phyloP scores from a whole-genome alignment of 2,888 invertebrate genomes.

The Tricholauxania praeusta region DNA sequence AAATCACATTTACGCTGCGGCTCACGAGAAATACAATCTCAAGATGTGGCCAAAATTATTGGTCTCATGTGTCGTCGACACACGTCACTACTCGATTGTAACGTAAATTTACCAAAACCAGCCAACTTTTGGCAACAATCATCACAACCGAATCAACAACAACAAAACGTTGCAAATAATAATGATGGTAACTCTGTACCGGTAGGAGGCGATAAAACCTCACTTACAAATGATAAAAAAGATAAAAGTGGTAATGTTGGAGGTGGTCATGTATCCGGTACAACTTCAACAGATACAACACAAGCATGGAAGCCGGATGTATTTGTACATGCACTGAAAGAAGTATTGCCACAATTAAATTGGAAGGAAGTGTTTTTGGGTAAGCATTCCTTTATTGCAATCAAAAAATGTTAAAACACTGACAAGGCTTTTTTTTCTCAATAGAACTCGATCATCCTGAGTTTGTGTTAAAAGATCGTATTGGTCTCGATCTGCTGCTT shows the following conservation, averaged over 20 bases:
- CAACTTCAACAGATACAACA: slow-evolving; percentile 71
- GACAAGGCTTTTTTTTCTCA: not conserved
- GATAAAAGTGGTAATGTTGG: slow-evolving; percentile 46
- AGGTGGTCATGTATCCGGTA: slow-evolving; percentile 47
- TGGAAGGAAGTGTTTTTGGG: slow-evolving; percentile 95
- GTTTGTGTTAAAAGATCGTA: slow-evolving; percentile 88
- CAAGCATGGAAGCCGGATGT: slow-evolving; percentile 92
- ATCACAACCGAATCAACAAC: slow-evolving; percentile 48
- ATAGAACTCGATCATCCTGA: slow-evolving; percentile 84
- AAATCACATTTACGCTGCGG: slow-evolving; percentile 86
- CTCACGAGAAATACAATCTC: slow-evolving; percentile 84
- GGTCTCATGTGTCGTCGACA: slow-evolving; percentile 90
- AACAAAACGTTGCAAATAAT: slow-evolving; percentile 51
- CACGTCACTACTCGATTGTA: slow-evolving; percentile 73
- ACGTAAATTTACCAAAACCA: slow-evolving; percentile 78
- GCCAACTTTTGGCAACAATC: slow-evolving; percentile 75
- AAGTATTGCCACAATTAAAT: slow-evolving; percentile 85
- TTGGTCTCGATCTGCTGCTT: slow-evolving; percentile 85
- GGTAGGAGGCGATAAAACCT: slow-evolving; percentile 43
- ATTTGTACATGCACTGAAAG: slow-evolving; percentile 92
- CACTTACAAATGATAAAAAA: slow-evolving; percentile 59
- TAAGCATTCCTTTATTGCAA: slow-evolving; percentile 51
- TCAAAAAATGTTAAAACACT: not conserved
- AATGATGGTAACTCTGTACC: slow-evolving; percentile 50
- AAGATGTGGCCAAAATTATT: slow-evolving; percentile 86